These are phyloP conservation scores for Poeciliopsis turneri DNA, from an alignment of 2,797 vertebrate species.

Conservation along the genomic window DNA sequence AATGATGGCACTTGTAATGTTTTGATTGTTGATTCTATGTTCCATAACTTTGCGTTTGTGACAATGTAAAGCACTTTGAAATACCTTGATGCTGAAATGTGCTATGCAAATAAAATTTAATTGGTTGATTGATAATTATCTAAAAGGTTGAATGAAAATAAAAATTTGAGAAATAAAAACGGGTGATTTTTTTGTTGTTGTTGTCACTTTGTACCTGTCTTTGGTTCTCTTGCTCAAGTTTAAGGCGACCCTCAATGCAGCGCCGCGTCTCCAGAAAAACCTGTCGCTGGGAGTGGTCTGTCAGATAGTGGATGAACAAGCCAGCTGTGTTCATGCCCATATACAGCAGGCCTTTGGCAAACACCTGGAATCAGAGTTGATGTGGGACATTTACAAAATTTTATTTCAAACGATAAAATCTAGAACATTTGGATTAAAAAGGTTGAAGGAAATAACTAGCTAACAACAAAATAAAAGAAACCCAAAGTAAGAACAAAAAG, in stretches of 20 bases:
- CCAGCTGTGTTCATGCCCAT: constrained; percentile 82
- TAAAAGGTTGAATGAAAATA: not conserved
- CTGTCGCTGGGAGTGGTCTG: constrained; percentile 82
- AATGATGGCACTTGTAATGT: no score
- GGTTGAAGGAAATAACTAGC: not conserved
- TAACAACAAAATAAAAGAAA: not conserved
- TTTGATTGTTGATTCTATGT: no score
- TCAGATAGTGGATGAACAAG: constrained; percentile 83
- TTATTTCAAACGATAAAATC: not conserved
- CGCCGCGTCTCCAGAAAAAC: constrained; percentile 83
- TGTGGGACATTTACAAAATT: not conserved
- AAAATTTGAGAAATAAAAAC: not conserved
- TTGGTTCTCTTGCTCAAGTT: constrained; percentile 82
- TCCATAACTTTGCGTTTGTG: no score
- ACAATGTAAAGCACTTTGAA: no score
- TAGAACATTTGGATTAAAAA: not conserved
- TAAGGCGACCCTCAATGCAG: constrained; percentile 82
- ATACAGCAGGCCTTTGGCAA: constrained; percentile 80
- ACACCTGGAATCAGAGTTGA: constrained; percentile 57
- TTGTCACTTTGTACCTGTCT: constrained; percentile 75
- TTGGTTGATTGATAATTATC: not conserved
- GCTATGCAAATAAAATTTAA: no score
- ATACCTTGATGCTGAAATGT: no score
- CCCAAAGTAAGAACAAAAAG: not conserved
- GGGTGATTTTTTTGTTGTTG: no score